Evolutionary conservation across 2,113 vertebrate species (phyloP).

Genomic region (Theristicus caerulescens): DNA sequence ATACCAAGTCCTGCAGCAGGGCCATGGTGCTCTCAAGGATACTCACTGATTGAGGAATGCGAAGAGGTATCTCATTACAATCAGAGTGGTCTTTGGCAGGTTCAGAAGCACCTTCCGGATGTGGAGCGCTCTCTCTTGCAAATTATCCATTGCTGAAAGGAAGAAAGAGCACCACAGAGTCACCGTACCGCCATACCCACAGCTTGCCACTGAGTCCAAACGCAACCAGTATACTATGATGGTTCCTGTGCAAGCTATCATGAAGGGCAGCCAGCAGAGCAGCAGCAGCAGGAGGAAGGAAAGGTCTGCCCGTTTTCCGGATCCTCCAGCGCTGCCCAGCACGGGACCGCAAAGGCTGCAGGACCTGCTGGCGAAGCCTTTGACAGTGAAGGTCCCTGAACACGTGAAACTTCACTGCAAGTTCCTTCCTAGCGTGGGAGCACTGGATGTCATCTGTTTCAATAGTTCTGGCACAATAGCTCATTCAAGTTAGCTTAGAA

Average conservation of each 20-base stretch:
- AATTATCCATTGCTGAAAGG: slow-evolving; percentile 90
- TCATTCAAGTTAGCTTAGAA: neutral
- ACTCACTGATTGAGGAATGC: slow-evolving; percentile 98
- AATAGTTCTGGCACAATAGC: neutral
- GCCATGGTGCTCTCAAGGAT: neutral
- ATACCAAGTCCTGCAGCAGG: neutral
- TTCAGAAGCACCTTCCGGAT: slow-evolving; percentile 88
- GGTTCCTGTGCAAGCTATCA: neutral
- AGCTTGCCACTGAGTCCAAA: neutral
- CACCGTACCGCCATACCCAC: neutral
- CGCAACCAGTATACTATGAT: fast-evolving
- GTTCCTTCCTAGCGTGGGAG: slow-evolving; percentile 16
- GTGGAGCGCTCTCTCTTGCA: slow-evolving; percentile 91
- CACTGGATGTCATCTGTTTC: neutral
- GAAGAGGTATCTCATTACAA: slow-evolving; percentile 99
- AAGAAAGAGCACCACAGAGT: neutral
- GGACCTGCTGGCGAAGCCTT: neutral
- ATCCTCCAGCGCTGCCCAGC: neutral
- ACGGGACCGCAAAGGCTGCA: neutral
- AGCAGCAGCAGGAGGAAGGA: neutral
- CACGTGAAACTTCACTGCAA: neutral
- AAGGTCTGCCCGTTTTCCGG: neutral
- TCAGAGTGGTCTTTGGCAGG: slow-evolving; percentile 87
- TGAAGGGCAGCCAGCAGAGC: neutral
- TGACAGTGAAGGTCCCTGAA: neutral